A percentile compares a stretch with the other conserved stretches of the same genome.
These are phyloP conservation scores for Mergus octosetaceus DNA, from an alignment of 2,797 vertebrate genomes.

Conservation along the genomic window DNA sequence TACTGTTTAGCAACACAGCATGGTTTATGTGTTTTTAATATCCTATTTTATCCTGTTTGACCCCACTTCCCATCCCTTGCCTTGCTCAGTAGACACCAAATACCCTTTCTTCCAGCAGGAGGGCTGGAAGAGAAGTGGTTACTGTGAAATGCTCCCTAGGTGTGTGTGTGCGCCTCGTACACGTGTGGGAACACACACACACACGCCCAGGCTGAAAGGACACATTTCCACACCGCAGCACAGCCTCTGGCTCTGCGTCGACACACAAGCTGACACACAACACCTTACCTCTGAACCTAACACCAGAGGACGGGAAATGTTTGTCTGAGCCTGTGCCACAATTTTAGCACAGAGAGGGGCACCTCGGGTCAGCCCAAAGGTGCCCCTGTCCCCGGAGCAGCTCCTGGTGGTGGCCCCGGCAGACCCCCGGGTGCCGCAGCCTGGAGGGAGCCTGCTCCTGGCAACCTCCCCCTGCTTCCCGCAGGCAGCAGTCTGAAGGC, in stretches of 20 bases:
- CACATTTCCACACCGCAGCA: slow-evolving; percentile 24
- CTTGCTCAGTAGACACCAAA: slow-evolving; percentile 71
- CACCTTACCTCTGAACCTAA: slow-evolving; percentile 57
- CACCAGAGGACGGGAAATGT: slow-evolving; percentile 60
- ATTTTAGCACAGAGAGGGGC: slow-evolving; percentile 11
- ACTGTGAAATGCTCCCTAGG: slow-evolving; percentile 14
- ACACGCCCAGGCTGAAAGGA: background rate
- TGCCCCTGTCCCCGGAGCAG: background rate
- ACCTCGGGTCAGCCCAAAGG: slow-evolving; percentile 1
- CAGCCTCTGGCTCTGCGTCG: slow-evolving; percentile 31
- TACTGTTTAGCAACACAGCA: slow-evolving; percentile 73
- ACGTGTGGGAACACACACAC: background rate
- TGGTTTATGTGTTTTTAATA: slow-evolving; percentile 76
- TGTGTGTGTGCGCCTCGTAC: background rate
- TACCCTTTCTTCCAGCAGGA: slow-evolving; percentile 44
- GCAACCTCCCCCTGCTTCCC: background rate
- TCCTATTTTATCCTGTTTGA: slow-evolving; percentile 74
- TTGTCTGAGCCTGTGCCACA: slow-evolving; percentile 9
- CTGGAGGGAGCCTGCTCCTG: background rate
- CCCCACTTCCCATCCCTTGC: slow-evolving; percentile 57
- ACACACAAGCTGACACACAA: slow-evolving; percentile 49
- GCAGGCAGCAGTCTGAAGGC: slow-evolving; percentile 6
- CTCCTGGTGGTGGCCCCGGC: background rate
- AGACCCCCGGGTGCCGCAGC: background rate
- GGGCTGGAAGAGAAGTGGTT: slow-evolving; percentile 20